Percentiles rank a stretch among this genome's conserved stretches.
These are phyloP conservation scores for Albula goreensis DNA, from an alignment of 2,113 vertebrate genomes.

Conservation along the genomic window DNA sequence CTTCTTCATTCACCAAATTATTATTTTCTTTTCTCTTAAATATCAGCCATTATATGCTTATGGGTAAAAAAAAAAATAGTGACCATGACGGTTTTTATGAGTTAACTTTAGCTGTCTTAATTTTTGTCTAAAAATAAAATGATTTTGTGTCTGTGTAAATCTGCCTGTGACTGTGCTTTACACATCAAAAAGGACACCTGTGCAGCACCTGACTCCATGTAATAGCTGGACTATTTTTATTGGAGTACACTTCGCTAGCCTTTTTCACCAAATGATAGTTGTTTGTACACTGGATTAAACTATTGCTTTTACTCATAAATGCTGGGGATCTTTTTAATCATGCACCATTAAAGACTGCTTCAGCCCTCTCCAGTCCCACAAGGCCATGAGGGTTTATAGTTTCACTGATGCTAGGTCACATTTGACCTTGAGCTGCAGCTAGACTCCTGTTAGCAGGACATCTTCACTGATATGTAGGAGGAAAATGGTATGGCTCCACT, in stretches of 20 bases:
- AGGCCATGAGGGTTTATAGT: background rate
- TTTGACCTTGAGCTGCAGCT: background rate
- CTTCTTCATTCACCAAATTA: background rate
- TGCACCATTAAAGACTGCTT: background rate
- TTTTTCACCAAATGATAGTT: background rate
- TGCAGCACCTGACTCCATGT: background rate
- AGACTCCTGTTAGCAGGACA: conserved; percentile 4
- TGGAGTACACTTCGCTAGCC: background rate
- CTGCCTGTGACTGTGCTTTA: background rate
- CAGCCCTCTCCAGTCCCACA: background rate
- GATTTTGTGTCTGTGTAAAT: background rate
- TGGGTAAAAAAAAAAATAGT: background rate
- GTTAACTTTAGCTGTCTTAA: background rate
- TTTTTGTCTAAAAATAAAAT: background rate
- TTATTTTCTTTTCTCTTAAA: no score
- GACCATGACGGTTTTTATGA: no score
- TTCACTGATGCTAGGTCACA: background rate
- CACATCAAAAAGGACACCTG: background rate
- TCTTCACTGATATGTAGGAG: background rate
- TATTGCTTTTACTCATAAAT: background rate
- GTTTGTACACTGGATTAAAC: background rate
- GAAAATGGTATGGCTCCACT: background rate
- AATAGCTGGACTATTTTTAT: background rate
- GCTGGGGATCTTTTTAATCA: background rate
- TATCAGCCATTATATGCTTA: background rate